Percentiles rank a stretch among this genome's conserved stretches.
These are phyloP conservation scores for Ianthella basta DNA, from an alignment of 37 sponge, comb jelly and placozoan genomes.

Conservation along the genomic window DNA sequence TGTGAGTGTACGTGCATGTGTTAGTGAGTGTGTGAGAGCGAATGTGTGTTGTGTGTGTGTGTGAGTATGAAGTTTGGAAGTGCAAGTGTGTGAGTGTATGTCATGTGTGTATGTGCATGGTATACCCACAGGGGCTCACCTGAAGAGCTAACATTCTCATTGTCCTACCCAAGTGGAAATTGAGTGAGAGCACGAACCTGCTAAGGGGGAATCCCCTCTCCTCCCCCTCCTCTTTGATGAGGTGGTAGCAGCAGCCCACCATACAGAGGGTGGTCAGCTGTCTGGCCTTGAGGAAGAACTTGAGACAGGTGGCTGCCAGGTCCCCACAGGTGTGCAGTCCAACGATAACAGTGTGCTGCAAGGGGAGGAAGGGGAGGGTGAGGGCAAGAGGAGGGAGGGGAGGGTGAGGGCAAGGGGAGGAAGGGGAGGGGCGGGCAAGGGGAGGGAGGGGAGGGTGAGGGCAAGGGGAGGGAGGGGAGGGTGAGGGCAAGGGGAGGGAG, in stretches of 20 bases:
- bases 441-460: too few relatives aligned
- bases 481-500: too few relatives aligned
- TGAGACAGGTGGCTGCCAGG: slow-evolving; percentile 32
- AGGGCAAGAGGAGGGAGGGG: too few relatives aligned
- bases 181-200: neutral
- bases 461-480: too few relatives aligned
- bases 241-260: slow-evolving; percentile 77
- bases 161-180: slow-evolving; percentile 33
- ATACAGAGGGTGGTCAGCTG: slow-evolving; percentile 38
- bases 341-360: slow-evolving; percentile 9
- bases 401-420: too few relatives aligned
- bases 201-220: slow-evolving; percentile 57
- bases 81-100: too few relatives aligned
- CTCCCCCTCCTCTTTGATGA: slow-evolving; percentile 44
- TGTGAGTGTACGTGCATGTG: neutral
- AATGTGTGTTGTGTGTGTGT: too few relatives aligned
- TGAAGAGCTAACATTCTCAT: slow-evolving; percentile 61
- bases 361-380: too few relatives aligned
- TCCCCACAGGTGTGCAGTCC: slow-evolving; percentile 72
- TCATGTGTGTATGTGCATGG: neutral
- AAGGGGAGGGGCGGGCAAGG: too few relatives aligned
- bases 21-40: too few relatives aligned
- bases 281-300: neutral
- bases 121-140: too few relatives aligned
- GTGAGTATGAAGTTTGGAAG: too few relatives aligned